These are phyloP conservation scores for Gymnorhina tibicen DNA, from an alignment of 2,113 vertebrate species.

Conservation along the genomic window DNA sequence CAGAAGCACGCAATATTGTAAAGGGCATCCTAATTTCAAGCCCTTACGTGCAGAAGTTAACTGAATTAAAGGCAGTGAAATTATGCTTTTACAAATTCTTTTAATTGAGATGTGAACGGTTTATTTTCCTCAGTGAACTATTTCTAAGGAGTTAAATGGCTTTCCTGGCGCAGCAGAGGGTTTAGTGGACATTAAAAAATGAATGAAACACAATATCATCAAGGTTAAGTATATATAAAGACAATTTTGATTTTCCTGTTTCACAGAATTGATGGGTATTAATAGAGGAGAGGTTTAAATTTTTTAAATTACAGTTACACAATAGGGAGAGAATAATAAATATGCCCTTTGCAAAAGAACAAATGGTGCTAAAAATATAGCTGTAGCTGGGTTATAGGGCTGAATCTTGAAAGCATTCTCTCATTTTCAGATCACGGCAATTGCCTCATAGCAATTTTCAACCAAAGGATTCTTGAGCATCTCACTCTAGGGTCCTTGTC, in stretches of 20 bases:
- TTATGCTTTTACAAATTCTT: background rate
- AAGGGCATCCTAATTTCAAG: background rate
- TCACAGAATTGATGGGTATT: background rate
- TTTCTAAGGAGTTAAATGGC: background rate
- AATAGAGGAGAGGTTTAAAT: background rate
- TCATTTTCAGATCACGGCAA: background rate
- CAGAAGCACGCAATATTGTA: background rate
- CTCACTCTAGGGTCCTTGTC: background rate
- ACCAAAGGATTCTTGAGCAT: background rate
- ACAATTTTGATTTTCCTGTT: background rate
- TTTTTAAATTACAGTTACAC: background rate
- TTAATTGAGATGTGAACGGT: background rate
- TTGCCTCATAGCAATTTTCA: background rate
- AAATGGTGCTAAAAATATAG: background rate
- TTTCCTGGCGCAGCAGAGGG: background rate
- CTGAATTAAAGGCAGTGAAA: background rate
- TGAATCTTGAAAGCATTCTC: background rate
- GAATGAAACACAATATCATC: background rate
- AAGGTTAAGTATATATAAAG: background rate
- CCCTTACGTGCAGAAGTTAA: background rate
- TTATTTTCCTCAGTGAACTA: background rate
- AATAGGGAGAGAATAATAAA: background rate
- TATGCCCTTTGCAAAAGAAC: background rate
- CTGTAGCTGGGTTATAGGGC: background rate
- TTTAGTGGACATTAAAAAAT: background rate